These are phyloP conservation scores for Alcis repandata DNA, from an alignment of 2,888 invertebrate genomes.

Conservation along the genomic window DNA sequence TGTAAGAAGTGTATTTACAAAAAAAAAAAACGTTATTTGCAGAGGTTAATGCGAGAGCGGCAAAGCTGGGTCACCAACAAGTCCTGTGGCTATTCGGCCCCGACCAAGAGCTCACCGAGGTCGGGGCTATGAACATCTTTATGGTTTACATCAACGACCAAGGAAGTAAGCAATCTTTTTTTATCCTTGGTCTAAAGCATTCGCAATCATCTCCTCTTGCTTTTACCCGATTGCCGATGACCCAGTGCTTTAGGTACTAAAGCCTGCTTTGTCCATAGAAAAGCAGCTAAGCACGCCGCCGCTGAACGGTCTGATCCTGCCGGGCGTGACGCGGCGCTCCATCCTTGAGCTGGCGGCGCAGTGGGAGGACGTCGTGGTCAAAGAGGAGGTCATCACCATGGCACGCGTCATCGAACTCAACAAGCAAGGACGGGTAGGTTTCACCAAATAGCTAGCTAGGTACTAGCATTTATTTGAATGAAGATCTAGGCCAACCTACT, in stretches of 20 bases:
- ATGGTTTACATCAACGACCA: slow-evolving; percentile 94
- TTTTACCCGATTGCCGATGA: too few species aligned
- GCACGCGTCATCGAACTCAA: slow-evolving; percentile 90
- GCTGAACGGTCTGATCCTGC: slow-evolving; percentile 96
- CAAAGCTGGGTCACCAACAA: slow-evolving; percentile 94
- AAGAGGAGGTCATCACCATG: slow-evolving; percentile 95
- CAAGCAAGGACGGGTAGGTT: slow-evolving; percentile 92
- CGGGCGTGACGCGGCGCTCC: slow-evolving; percentile 96
- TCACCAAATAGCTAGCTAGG: too few species aligned
- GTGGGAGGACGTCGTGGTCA: slow-evolving; percentile 95
- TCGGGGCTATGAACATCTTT: slow-evolving; percentile 99
- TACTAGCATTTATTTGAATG: too few species aligned
- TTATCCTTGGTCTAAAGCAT: too few species aligned
- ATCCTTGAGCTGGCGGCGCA: slow-evolving; percentile 92
- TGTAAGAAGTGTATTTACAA: slow-evolving; percentile 19
- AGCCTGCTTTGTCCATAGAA: slow-evolving; percentile 83
- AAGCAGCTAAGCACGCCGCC: slow-evolving; percentile 97
- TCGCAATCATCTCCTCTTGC: too few species aligned
- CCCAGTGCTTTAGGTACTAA: too few species aligned
- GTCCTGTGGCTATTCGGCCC: slow-evolving; percentile 98
- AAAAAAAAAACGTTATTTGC: slow-evolving; percentile 27
- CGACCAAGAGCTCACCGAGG: slow-evolving; percentile 97
- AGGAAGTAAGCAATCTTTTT: slow-evolving; percentile 89
- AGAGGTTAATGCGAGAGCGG: slow-evolving; percentile 92
- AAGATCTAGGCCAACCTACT: too few species aligned